phyloP scores from a whole-genome alignment of 1,140 invertebrate genomes.

The Drosophila persimilis region DNA sequence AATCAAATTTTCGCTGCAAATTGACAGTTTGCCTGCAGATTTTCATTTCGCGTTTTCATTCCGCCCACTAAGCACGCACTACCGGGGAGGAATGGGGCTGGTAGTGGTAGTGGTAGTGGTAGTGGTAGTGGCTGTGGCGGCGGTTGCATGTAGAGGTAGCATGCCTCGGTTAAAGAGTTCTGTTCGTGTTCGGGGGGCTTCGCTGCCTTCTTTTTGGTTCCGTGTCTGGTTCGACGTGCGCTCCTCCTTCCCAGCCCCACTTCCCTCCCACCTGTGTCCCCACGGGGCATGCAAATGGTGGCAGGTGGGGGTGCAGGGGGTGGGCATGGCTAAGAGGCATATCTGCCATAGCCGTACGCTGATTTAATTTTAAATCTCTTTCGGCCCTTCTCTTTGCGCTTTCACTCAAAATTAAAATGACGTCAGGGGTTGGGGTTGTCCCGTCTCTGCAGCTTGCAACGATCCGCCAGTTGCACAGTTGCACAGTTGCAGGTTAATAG shows the following conservation, averaged over 20 bases:
- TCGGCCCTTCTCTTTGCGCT: conserved; percentile 42
- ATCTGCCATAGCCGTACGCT: conserved; percentile 39
- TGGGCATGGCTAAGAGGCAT: background rate
- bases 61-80: conserved; percentile 55
- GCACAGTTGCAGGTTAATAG: conserved; percentile 53
- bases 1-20: conserved; percentile 68
- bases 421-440: conserved; percentile 22
- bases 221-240: conserved; percentile 26
- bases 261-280: no score
- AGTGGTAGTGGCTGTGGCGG: conserved; percentile 1
- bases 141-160: conserved; percentile 19
- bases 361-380: conserved; percentile 76
- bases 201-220: conserved; percentile 11
- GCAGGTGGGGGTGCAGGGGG: background rate
- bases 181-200: conserved; percentile 27
- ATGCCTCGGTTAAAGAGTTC: conserved; percentile 50
- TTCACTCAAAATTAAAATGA: conserved; percentile 72
- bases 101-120: background rate
- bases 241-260: background rate
- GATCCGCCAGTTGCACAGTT: conserved; percentile 32
- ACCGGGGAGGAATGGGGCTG: background rate
- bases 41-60: conserved; percentile 57
- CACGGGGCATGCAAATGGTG: no score
- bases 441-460: conserved; percentile 1
- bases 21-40: conserved; percentile 62